Base-by-base conservation (phyloP, 2,797 vertebrate genomes). In the Rachycentron canadum region DNA sequence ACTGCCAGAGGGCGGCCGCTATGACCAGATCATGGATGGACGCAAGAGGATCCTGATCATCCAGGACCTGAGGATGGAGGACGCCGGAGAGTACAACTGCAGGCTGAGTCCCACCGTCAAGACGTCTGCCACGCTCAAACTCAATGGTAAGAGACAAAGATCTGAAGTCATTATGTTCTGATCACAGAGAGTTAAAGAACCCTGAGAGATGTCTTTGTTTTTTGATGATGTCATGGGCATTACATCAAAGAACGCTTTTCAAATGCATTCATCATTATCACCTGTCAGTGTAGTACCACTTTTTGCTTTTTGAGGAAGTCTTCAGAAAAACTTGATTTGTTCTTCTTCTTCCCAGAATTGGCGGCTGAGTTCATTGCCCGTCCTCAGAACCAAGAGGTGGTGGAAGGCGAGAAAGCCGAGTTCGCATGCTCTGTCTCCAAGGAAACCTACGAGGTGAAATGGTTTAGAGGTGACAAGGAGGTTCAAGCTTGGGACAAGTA, bases 351-450 rank as follows among this genome's bases (percentile, higher is more conserved):
- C 90, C 74, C 84, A 99, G 98, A 99, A 92, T 95, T 99, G 86
- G 97, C 97, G 21, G 97, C 98, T 14, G 98, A 99, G 91, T 99
- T 99, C 90, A 96, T 99, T 78, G 92, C 96, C 58, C 96, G 95
- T 80, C 98, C 98, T 71, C 97, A 99, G 91, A 98, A 96, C 89
- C 93, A 97, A 92, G 97, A 98, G 83, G 96, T 96, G 30, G 95
- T 99, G 86, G 97, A 98, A 83, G 97, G 97, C 52, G 97, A 99
- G 86, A 97, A 96, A 88, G 98, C 96, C 5, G 97, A 99, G 93
- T 99, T 99, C 81, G 79, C 91, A 78, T 99, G 98, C 91, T 95
- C 98, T 0, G 96, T 99, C 72, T 99, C 98, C 69, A 99, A 99
- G 83, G 98, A 99, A 38, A 95, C 94, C 38, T 97, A 97, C 50